phyloP scores from a whole-genome alignment of 2,797 vertebrate species.

The Octomys mimax region DNA sequence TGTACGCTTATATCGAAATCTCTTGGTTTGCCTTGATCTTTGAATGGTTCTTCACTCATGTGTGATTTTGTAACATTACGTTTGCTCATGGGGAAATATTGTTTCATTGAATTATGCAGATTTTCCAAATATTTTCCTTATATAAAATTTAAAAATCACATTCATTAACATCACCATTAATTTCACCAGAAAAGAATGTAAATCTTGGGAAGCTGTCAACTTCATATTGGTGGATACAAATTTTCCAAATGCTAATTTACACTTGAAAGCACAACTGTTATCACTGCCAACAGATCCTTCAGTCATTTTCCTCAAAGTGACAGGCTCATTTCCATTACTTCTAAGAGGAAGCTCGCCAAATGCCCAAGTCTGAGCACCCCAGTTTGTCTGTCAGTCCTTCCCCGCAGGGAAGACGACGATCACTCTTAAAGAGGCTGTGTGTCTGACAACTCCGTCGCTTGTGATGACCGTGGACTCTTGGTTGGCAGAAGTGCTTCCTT shows the following conservation, averaged over 20 bases:
- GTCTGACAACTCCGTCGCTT: neutral
- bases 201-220: neutral
- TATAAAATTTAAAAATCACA: neutral
- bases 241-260: conserved; percentile 30
- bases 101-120: neutral
- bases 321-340: neutral
- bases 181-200: neutral
- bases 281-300: neutral
- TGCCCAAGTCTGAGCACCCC: neutral
- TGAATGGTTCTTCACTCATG: neutral
- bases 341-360: neutral
- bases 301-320: neutral
- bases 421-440: neutral
- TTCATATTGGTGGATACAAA: neutral
- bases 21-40: neutral
- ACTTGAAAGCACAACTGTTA: conserved; percentile 9
- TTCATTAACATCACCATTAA: neutral
- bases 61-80: neutral
- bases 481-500: neutral
- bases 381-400: neutral
- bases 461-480: neutral
- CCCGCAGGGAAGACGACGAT: neutral
- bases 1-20: neutral
- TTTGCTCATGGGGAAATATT: neutral
- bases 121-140: conserved; percentile 37